Evolutionary conservation across 2,113 vertebrate genomes (phyloP).

Genomic region (Chaetura pelagica): DNA sequence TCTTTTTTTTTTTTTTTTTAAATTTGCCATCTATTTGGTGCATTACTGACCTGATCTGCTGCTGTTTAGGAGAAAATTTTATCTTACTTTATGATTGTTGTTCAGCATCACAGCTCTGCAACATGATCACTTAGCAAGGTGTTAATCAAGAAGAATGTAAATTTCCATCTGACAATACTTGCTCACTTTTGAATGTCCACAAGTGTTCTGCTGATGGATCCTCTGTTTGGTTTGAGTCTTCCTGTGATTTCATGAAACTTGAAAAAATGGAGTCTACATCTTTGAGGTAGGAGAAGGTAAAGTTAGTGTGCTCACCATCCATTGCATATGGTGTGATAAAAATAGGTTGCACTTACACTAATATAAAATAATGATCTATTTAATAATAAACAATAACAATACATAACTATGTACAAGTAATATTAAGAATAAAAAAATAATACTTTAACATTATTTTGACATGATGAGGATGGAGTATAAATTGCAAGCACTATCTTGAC

Average conservation of each 20-base stretch:
- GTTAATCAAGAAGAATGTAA: background rate
- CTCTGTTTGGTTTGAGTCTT: conserved; percentile 39
- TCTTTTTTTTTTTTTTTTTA: background rate
- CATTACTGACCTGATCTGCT: background rate
- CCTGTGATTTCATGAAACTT: conserved; percentile 21
- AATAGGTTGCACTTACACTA: background rate
- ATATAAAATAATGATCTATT: background rate
- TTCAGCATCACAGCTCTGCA: background rate
- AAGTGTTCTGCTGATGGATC: background rate
- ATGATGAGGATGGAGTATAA: background rate
- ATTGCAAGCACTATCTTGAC: background rate
- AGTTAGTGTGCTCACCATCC: background rate
- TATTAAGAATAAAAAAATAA: background rate
- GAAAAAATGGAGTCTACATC: conserved; percentile 19
- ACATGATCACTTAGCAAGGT: background rate
- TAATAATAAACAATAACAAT: background rate
- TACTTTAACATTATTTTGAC: background rate
- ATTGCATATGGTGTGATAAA: background rate
- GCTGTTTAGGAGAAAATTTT: background rate
- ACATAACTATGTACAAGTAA: background rate
- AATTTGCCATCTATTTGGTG: background rate
- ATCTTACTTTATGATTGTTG: background rate
- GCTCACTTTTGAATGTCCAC: conserved; percentile 58
- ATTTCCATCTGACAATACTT: background rate
- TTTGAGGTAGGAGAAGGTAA: background rate